Percentiles rank a stretch among this genome's conserved stretches.
Evolutionary conservation across 1,140 invertebrate genomes (phyloP).

Genomic region (Orussus abietinus): DNA sequence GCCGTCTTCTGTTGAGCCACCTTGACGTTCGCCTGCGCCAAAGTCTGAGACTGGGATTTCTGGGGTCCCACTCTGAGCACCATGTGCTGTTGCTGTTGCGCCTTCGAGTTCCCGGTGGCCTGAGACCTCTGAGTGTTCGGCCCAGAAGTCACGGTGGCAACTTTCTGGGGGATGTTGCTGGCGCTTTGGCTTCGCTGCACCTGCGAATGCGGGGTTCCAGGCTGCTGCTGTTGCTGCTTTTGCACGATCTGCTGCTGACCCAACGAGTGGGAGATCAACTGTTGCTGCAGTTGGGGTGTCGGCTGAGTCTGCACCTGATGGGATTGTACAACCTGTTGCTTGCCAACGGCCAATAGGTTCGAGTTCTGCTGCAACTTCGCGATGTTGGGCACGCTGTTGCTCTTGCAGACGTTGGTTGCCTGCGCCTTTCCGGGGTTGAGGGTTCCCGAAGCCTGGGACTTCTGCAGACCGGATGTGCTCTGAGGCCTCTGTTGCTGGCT

Average conservation of each 20-base stretch:
- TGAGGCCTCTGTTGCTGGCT: conserved; percentile 31
- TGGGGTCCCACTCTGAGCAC: conserved; percentile 31
- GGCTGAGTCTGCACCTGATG: conserved; percentile 12
- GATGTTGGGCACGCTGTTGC: conserved; percentile 40
- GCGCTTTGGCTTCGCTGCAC: conserved; percentile 25
- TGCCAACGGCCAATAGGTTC: conserved; percentile 15
- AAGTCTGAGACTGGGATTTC: conserved; percentile 25
- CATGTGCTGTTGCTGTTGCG: conserved; percentile 30
- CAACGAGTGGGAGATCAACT: too few species aligned
- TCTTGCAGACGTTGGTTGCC: conserved; percentile 43
- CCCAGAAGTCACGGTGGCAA: conserved; percentile 26
- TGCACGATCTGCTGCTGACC: conserved; percentile 17
- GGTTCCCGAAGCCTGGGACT: conserved; percentile 28
- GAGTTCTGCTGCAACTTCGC: conserved; percentile 27
- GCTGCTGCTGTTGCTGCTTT: conserved; percentile 26
- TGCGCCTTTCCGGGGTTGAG: conserved; percentile 28
- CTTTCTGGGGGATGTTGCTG: conserved; percentile 26
- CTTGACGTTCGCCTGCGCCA: conserved; percentile 25
- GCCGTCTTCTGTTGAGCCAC: conserved; percentile 25
- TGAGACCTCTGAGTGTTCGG: conserved; percentile 27
- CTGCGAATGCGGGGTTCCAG: conserved; percentile 9
- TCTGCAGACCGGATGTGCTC: conserved; percentile 23
- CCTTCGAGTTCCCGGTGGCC: conserved; percentile 20
- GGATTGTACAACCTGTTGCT: conserved; percentile 21
- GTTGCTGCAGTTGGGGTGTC: conserved; percentile 23